Conservation (phyloP, 1,140 invertebrate species). For the Teleogryllus occipitalis region DNA sequence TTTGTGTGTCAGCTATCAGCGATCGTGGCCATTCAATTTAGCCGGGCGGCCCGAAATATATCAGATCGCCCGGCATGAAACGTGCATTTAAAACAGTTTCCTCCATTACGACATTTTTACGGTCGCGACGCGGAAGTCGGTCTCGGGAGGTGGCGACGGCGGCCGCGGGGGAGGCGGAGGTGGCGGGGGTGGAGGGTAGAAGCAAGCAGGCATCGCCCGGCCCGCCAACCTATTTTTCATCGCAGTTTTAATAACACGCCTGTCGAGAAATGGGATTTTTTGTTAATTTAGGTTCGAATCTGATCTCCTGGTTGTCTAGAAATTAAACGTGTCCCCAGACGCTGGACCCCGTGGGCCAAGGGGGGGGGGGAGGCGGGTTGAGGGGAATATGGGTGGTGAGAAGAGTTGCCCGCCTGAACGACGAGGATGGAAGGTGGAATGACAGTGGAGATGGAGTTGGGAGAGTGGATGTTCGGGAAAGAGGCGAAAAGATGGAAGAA, state of each 20-base stretch:
- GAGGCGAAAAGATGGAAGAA: not conserved
- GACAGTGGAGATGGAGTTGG: not conserved
- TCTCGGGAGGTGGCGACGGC: not conserved
- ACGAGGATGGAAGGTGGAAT: not conserved
- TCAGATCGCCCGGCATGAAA: not conserved
- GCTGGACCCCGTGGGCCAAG: not conserved
- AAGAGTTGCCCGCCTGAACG: not conserved
- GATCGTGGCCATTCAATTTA: not conserved
- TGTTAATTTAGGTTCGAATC: conserved; percentile 5
- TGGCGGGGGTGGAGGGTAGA: not conserved
- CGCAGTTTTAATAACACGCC: conserved; percentile 3
- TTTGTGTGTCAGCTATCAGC: not conserved
- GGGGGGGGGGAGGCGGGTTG: not conserved
- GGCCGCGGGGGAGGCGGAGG: too few relatives aligned
- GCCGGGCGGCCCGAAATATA: not conserved
- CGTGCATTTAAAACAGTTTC: conserved; percentile 1
- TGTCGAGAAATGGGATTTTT: conserved; percentile 4
- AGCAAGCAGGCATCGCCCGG: not conserved
- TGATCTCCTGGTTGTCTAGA: not conserved
- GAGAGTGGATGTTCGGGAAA: not conserved
- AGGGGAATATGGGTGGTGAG: not conserved
- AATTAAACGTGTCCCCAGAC: not conserved
- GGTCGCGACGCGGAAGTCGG: not conserved
- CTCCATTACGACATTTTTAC: not conserved
- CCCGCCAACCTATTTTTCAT: not conserved